Percentiles rank a stretch among this genome's conserved stretches.
Evolutionary conservation across 2,888 invertebrate genomes (phyloP).

Genomic region (Cynaeus angustus): DNA sequence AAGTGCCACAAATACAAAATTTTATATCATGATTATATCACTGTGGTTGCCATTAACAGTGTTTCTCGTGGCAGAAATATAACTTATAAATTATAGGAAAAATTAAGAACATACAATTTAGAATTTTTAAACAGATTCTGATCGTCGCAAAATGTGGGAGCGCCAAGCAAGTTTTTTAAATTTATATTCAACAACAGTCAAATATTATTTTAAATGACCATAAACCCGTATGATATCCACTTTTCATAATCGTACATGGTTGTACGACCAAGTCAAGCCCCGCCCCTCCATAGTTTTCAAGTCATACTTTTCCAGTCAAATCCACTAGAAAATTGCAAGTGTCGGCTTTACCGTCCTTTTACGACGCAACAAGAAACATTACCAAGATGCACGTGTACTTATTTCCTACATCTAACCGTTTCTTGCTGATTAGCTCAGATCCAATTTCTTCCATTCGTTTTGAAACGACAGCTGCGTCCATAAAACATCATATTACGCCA

Average conservation of each 20-base stretch:
- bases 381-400: slow-evolving; percentile 2
- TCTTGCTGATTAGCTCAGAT: not conserved
- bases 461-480: not conserved
- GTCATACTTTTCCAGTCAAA: slow-evolving; percentile 15
- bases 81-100: no score
- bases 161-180: no score
- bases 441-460: not conserved
- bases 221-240: not conserved
- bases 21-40: no score
- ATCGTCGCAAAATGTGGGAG: no score
- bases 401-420: not conserved
- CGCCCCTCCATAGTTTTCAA: not conserved
- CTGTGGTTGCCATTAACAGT: no score
- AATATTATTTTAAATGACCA: no score
- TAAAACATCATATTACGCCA: not conserved
- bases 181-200: no score
- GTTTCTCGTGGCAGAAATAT: no score
- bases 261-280: not conserved
- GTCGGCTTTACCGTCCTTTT: slow-evolving; percentile 11
- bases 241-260: not conserved
- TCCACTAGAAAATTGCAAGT: slow-evolving; percentile 18
- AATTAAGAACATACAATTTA: no score
- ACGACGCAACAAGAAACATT: slow-evolving; percentile 12
- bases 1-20: no score
- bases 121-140: no score